phyloP scores from a whole-genome alignment of 2,113 vertebrate species.

The Xiphias gladius region DNA sequence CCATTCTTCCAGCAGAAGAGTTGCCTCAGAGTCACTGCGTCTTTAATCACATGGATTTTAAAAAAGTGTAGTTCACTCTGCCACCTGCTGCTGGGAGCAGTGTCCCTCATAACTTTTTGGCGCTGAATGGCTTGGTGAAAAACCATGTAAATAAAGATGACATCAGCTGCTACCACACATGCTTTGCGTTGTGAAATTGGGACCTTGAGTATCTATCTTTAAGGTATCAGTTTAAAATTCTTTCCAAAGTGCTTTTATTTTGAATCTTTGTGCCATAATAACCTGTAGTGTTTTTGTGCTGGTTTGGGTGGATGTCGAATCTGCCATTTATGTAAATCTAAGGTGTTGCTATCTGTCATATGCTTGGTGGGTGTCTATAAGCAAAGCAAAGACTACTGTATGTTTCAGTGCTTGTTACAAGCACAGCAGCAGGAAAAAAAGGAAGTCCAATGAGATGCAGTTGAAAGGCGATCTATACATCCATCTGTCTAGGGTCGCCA shows the following conservation, averaged over 20 bases:
- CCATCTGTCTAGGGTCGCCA: slow-evolving; percentile 31
- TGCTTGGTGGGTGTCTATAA: slow-evolving; percentile 9
- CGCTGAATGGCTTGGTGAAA: slow-evolving; percentile 15
- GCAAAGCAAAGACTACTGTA: background rate
- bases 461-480: slow-evolving; percentile 7
- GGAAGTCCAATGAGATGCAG: slow-evolving; percentile 9
- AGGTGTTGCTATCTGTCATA: slow-evolving; percentile 11
- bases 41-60: slow-evolving; percentile 19
- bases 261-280: slow-evolving; percentile 4
- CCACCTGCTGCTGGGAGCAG: slow-evolving; percentile 42
- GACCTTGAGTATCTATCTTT: slow-evolving; percentile 21
- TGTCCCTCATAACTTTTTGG: slow-evolving; percentile 20
- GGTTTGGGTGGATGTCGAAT: slow-evolving; percentile 29
- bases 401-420: slow-evolving; percentile 1
- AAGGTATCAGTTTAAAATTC: background rate
- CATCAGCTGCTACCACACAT: slow-evolving; percentile 32
- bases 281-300: slow-evolving; percentile 13
- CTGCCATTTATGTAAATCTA: slow-evolving; percentile 15
- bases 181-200: slow-evolving; percentile 49
- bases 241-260: slow-evolving; percentile 3
- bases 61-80: background rate
- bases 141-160: slow-evolving; percentile 35
- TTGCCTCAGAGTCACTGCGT: slow-evolving; percentile 20
- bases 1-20: slow-evolving; percentile 32
- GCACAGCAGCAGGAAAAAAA: slow-evolving; percentile 2